Conservation (phyloP, 2,888 invertebrate genomes). For the Selenia dentaria region DNA sequence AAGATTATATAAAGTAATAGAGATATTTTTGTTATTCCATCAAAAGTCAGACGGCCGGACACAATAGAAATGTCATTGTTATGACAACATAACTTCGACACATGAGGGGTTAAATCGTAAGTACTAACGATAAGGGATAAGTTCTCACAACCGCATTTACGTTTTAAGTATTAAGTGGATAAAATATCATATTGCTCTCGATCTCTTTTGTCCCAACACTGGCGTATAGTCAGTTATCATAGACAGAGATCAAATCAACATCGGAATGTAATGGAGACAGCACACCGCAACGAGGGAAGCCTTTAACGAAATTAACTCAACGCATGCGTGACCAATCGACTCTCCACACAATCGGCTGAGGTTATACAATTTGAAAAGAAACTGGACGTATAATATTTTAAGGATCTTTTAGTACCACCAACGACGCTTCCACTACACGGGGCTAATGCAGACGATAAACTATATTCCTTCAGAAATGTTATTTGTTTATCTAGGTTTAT, state of each 20-base stretch:
- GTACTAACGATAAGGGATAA: no score
- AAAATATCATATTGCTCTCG: not conserved
- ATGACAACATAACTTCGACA: no score
- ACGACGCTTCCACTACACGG: conserved; percentile 15
- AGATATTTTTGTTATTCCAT: no score
- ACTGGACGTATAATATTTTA: conserved; percentile 12
- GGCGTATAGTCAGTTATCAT: conserved; percentile 46
- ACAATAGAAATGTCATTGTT: no score
- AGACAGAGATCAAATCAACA: conserved; percentile 48
- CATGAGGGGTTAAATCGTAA: no score
- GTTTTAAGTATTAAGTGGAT: no score
- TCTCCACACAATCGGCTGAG: conserved; percentile 17
- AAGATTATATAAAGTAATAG: no score
- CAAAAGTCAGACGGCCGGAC: no score
- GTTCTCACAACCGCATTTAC: no score
- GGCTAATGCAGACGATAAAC: conserved; percentile 16
- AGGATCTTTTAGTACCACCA: conserved; percentile 8
- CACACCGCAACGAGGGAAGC: conserved; percentile 27
- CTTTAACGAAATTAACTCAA: conserved; percentile 32
- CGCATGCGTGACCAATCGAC: conserved; percentile 24
- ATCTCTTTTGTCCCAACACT: conserved; percentile 17
- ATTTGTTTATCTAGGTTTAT: conserved; percentile 22
- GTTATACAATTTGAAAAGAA: conserved; percentile 11
- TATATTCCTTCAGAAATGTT: conserved; percentile 15
- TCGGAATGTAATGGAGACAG: conserved; percentile 46